Conservation (phyloP, 2,888 invertebrate genomes). For the Pyrgus malvae region DNA sequence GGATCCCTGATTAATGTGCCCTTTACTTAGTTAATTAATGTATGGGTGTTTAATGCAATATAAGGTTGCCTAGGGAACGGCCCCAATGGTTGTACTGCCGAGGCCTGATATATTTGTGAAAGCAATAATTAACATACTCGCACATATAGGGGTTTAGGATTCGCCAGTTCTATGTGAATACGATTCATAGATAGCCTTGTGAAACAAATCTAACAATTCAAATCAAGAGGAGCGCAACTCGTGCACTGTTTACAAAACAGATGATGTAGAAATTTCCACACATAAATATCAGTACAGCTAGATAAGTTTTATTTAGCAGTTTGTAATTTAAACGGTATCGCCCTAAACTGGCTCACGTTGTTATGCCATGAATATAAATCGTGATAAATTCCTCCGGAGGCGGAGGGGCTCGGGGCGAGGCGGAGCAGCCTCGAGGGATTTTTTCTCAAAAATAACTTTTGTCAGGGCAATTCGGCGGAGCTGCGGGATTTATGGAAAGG, state of each 20-base stretch:
- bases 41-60: slow-evolving; percentile 13
- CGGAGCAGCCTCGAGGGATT: slow-evolving; percentile 73
- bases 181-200: background rate
- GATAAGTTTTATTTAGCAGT: slow-evolving; percentile 60
- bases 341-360: slow-evolving; percentile 77
- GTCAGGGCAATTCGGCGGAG: slow-evolving; percentile 79
- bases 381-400: slow-evolving; percentile 80
- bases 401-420: slow-evolving; percentile 45
- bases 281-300: slow-evolving; percentile 17
- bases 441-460: slow-evolving; percentile 83
- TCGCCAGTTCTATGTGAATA: too few relatives aligned
- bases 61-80: slow-evolving; percentile 2
- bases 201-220: background rate
- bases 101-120: background rate
- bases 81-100: background rate
- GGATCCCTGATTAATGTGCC: slow-evolving; percentile 25
- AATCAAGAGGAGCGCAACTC: background rate
- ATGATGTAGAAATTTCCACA: slow-evolving; percentile 11
- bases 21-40: slow-evolving; percentile 19
- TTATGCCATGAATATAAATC: slow-evolving; percentile 83
- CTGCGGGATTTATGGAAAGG: slow-evolving; percentile 77
- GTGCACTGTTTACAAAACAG: background rate
- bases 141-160: too few relatives aligned
- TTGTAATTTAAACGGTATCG: slow-evolving; percentile 71
- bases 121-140: too few relatives aligned